These are phyloP conservation scores for Leptinotarsa lineolata DNA, from an alignment of 1,140 invertebrate genomes.

Conservation along the genomic window DNA sequence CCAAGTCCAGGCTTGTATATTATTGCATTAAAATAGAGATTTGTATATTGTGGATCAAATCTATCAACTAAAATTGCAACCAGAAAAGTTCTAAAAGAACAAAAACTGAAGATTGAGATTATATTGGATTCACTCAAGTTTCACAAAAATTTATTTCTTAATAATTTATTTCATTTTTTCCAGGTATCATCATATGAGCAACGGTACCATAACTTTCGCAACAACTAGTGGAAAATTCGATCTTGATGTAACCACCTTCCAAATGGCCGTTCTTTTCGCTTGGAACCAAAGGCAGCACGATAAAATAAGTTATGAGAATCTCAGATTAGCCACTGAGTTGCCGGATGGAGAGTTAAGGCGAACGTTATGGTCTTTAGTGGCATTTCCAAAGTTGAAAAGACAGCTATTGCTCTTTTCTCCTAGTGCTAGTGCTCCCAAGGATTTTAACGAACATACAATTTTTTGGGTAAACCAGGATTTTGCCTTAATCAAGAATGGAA, in stretches of 20 bases:
- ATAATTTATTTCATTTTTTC: conserved; percentile 15
- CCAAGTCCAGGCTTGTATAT: too few relatives aligned
- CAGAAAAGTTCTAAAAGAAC: too few relatives aligned
- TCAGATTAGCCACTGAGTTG: conserved; percentile 93
- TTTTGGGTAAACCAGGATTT: conserved; percentile 99
- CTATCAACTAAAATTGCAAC: too few relatives aligned
- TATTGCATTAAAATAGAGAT: too few relatives aligned
- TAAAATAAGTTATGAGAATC: conserved; percentile 92
- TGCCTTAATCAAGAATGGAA: conserved; percentile 87
- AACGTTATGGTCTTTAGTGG: conserved; percentile 96
- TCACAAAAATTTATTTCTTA: too few relatives aligned
- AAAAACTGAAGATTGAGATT: too few relatives aligned
- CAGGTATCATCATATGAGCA: conserved; percentile 97
- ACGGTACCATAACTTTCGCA: conserved; percentile 95
- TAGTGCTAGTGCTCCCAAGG: conserved; percentile 82
- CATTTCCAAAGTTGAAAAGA: conserved; percentile 95
- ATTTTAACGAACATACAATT: conserved; percentile 89
- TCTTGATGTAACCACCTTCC: conserved; percentile 98
- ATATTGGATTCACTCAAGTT: too few relatives aligned
- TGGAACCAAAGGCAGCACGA: conserved; percentile 96
- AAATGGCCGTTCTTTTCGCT: conserved; percentile 99
- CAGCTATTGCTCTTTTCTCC: conserved; percentile 86
- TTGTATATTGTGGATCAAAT: too few relatives aligned
- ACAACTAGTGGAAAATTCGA: conserved; percentile 95
- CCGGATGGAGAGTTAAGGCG: conserved; percentile 91